A percentile compares a stretch with the other conserved stretches of the same genome.
phyloP scores from a whole-genome alignment of 2,888 invertebrate genomes.

The Nemapogon koenigi region DNA sequence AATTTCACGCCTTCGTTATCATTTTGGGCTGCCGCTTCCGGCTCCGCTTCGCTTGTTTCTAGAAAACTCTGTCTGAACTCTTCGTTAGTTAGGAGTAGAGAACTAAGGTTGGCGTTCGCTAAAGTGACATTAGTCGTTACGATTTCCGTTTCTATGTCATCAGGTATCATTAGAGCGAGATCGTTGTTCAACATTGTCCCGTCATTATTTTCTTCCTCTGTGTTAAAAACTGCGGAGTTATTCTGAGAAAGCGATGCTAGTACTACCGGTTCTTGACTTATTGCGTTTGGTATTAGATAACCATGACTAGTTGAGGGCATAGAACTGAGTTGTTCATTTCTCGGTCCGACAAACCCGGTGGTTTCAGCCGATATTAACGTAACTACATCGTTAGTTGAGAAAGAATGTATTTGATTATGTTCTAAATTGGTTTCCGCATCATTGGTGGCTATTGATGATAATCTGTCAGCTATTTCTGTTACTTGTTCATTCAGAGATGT shows the following conservation, averaged over 20 bases:
- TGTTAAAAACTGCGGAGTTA: slow-evolving; percentile 49
- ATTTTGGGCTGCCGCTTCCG: slow-evolving; percentile 28
- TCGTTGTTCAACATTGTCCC: slow-evolving; percentile 34
- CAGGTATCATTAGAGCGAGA: slow-evolving; percentile 44
- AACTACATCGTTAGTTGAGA: slow-evolving; percentile 51
- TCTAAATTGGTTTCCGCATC: slow-evolving; percentile 39
- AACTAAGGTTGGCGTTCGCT: slow-evolving; percentile 68
- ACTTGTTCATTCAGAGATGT: slow-evolving; percentile 58
- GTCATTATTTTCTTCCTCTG: slow-evolving; percentile 37
- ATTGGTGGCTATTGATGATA: slow-evolving; percentile 44
- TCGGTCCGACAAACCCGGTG: slow-evolving; percentile 31
- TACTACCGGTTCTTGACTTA: slow-evolving; percentile 63
- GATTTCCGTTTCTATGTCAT: slow-evolving; percentile 41
- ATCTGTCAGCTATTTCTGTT: slow-evolving; percentile 51
- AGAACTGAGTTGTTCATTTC: slow-evolving; percentile 50
- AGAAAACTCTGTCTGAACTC: slow-evolving; percentile 42
- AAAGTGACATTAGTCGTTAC: slow-evolving; percentile 65
- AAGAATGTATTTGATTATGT: slow-evolving; percentile 43
- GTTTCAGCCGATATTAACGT: slow-evolving; percentile 37
- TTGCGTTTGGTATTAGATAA: slow-evolving; percentile 68
- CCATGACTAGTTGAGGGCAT: slow-evolving; percentile 70
- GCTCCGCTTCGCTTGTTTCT: slow-evolving; percentile 23
- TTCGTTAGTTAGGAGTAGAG: slow-evolving; percentile 59
- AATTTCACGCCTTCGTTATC: slow-evolving; percentile 43
- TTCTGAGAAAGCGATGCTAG: slow-evolving; percentile 58